Conservation (phyloP, 2,797 vertebrate species). For the Emydoidea blandingii region DNA sequence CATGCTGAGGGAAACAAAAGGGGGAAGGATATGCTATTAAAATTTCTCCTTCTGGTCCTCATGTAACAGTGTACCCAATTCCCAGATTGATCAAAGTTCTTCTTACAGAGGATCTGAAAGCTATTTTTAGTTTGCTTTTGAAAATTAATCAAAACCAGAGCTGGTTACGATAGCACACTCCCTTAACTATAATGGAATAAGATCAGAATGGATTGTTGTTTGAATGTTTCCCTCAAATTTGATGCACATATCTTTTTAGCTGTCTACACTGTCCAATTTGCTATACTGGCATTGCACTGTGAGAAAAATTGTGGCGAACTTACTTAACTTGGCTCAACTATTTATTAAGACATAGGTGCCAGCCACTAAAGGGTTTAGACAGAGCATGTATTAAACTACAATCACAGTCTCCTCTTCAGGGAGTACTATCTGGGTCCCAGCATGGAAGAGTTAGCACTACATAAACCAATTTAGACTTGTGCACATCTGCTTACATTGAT, state of each 20-base stretch:
- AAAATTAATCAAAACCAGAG: rapidly evolving
- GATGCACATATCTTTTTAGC: background rate
- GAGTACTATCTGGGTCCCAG: background rate
- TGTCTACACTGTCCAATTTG: background rate
- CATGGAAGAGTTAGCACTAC: background rate
- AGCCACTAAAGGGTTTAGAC: background rate
- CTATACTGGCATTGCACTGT: background rate
- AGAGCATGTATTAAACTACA: background rate
- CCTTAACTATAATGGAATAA: background rate
- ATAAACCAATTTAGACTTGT: background rate
- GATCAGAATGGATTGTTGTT: background rate
- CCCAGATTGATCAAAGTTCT: background rate
- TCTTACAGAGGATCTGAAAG: background rate
- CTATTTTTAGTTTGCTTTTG: conserved; percentile 1
- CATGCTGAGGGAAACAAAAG: background rate
- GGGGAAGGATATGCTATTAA: rapidly evolving
- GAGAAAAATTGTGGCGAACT: background rate
- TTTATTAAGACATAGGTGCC: conserved; percentile 2
- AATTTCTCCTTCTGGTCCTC: background rate
- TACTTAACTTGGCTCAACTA: background rate
- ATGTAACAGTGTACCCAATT: background rate
- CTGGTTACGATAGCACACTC: rapidly evolving
- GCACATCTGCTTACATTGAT: background rate
- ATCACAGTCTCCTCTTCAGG: background rate
- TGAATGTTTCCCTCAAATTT: background rate